These are phyloP conservation scores for Eueides isabella DNA, from an alignment of 1,140 invertebrate species.

Conservation along the genomic window DNA sequence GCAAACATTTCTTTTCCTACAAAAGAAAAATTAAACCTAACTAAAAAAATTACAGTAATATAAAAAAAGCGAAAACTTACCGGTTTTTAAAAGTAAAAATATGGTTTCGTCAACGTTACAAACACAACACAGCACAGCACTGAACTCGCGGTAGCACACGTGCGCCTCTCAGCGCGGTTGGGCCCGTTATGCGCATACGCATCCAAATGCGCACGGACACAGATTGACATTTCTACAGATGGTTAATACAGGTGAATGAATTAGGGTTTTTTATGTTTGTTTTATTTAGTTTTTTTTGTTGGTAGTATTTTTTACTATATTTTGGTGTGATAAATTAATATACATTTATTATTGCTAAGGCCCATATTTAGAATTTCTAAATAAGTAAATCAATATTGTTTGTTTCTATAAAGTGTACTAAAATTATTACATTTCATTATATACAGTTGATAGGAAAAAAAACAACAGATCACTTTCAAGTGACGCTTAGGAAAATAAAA, in stretches of 20 bases:
- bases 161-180: background rate
- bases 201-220: background rate
- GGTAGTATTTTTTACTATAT: background rate
- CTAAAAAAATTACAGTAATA: background rate
- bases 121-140: constrained; percentile 10
- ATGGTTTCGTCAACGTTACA: background rate
- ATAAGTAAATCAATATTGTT: too few relatives aligned
- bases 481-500: too few relatives aligned
- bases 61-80: background rate
- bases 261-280: background rate
- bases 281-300: background rate
- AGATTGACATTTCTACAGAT: background rate
- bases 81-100: background rate
- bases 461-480: too few relatives aligned
- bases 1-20: background rate
- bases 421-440: too few relatives aligned
- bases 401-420: too few relatives aligned
- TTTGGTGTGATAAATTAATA: too few relatives aligned
- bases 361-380: too few relatives aligned
- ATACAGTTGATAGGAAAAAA: too few relatives aligned
- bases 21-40: background rate
- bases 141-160: background rate
- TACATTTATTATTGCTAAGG: too few relatives aligned
- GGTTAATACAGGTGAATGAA: background rate
- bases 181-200: constrained; percentile 5